Base-by-base conservation (phyloP, 2,113 vertebrate species). In the Paraplagusia blochii region DNA sequence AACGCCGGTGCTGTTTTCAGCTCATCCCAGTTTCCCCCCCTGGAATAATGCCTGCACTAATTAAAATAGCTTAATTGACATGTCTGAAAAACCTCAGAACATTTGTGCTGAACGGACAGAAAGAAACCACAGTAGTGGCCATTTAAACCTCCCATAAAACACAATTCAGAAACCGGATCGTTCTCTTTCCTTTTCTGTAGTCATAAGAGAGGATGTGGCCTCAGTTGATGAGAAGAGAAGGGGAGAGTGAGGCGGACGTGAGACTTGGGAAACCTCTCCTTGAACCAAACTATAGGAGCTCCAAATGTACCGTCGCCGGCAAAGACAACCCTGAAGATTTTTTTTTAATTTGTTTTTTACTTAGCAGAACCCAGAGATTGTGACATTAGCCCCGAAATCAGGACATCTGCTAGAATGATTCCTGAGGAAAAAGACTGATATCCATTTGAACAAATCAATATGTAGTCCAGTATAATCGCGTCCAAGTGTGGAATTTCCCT, bases 151-250 rank as follows among this genome's bases (percentile, higher is more conserved):
- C 83, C 79, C 82, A 73, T 88, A 85, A 89, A 90, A 85, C 77
- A 81, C 76, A 65, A 87, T 79, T 84, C 79, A 73, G 77, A 86
- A 86, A 91, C 80, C 69, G 80, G 84, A 85, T 89, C 85, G 82
- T 86, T 81, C 66, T 82, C 82, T 86, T 85, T 86, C 66, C 74
- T 80, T 82, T 77, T 83, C 70, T 66, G 63, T 47, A 43, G 58
- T 74, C 17, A 7, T 76, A 76, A 51, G 64, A 62, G 56, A 90
- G 87, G 82, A 87, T 89, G 88, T 89, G 86, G 84, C 69, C 39
- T 54, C 53, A 72, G 54, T 83, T 83, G 72, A 88, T 81, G 81
- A 84, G 68, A 69, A 82, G 74, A 78, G 62, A 80, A 58, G 59
- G 58, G 40, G 60, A 74, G 73, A 67, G 36, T 19, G 49, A 76